Evolutionary conservation across 2,888 invertebrate genomes (phyloP).

Genomic region (Drosophila histrio): DNA sequence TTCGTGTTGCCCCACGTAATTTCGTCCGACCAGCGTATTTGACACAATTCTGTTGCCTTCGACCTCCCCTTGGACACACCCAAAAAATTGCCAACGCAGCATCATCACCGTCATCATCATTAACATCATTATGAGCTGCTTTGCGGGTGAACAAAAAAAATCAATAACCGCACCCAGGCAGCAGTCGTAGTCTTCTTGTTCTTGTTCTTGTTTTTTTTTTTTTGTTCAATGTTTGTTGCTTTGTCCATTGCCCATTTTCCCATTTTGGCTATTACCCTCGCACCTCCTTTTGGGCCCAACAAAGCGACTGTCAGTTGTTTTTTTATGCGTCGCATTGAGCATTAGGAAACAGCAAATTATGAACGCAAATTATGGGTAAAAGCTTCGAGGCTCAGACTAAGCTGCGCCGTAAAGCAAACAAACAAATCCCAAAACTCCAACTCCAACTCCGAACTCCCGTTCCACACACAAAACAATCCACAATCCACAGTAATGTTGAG

Average conservation of each 20-base stretch:
- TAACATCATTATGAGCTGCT: conserved; percentile 26
- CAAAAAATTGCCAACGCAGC: conserved; percentile 66
- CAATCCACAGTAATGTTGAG: conserved; percentile 6
- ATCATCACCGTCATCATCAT: conserved; percentile 42
- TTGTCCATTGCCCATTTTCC: conserved; percentile 44
- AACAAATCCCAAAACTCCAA: conserved; percentile 14
- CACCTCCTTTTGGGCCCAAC: neutral
- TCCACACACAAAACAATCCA: neutral
- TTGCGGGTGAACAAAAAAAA: conserved; percentile 58
- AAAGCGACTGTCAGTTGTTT: conserved; percentile 28
- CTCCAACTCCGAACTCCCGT: neutral
- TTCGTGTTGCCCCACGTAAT: conserved; percentile 50
- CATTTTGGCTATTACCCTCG: conserved; percentile 32
- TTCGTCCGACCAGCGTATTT: conserved; percentile 36
- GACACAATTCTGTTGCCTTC: conserved; percentile 44
- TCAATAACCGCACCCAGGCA: conserved; percentile 76
- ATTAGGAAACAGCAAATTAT: conserved; percentile 57
- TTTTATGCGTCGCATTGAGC: conserved; percentile 37
- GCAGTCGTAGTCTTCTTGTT: conserved; percentile 15
- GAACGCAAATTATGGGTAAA: conserved; percentile 40
- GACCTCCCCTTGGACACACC: neutral
- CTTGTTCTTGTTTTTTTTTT: conserved; percentile 12
- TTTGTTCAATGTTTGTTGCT: neutral
- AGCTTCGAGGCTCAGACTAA: conserved; percentile 16
- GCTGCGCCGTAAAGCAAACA: conserved; percentile 23